These are phyloP conservation scores for Cheilosia impressa DNA, from an alignment of 2,888 invertebrate species.

Conservation along the genomic window DNA sequence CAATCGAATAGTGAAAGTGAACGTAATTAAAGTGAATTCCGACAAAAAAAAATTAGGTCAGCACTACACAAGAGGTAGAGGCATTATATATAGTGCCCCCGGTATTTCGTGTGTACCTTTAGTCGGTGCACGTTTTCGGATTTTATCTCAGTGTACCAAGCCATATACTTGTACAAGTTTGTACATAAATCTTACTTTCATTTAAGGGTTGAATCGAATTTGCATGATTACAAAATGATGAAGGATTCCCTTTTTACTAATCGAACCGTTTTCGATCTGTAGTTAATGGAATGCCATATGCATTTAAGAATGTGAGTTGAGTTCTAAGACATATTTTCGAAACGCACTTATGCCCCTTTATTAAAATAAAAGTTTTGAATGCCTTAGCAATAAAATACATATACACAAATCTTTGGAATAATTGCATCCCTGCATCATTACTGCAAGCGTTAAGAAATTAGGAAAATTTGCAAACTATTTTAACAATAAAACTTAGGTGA, in stretches of 20 bases:
- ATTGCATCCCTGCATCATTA: too few relatives aligned
- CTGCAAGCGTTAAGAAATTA: too few relatives aligned
- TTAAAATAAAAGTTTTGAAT: not conserved
- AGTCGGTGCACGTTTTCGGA: slow-evolving; percentile 36
- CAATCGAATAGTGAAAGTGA: slow-evolving; percentile 59
- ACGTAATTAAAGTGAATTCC: slow-evolving; percentile 52
- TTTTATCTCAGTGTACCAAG: not conserved
- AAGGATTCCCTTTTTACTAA: slow-evolving; percentile 5
- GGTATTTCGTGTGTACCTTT: slow-evolving; percentile 1
- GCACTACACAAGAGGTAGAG: slow-evolving; percentile 11
- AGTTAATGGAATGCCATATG: slow-evolving; percentile 40
- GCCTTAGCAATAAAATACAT: not conserved
- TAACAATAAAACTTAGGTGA: too few relatives aligned
- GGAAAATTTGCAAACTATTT: too few relatives aligned
- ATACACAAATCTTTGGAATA: too few relatives aligned
- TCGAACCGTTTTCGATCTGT: slow-evolving; percentile 7
- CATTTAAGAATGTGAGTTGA: slow-evolving; percentile 14
- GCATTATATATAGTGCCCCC: not conserved
- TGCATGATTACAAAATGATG: slow-evolving; percentile 54
- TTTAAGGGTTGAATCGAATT: slow-evolving; percentile 60
- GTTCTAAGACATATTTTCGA: not conserved
- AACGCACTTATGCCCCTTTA: not conserved
- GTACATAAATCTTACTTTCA: slow-evolving; percentile 22
- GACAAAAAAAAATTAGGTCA: slow-evolving; percentile 42
- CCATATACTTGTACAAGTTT: not conserved